Evolutionary conservation across 2,888 invertebrate species (phyloP).

Genomic region (Portevinia maculata): DNA sequence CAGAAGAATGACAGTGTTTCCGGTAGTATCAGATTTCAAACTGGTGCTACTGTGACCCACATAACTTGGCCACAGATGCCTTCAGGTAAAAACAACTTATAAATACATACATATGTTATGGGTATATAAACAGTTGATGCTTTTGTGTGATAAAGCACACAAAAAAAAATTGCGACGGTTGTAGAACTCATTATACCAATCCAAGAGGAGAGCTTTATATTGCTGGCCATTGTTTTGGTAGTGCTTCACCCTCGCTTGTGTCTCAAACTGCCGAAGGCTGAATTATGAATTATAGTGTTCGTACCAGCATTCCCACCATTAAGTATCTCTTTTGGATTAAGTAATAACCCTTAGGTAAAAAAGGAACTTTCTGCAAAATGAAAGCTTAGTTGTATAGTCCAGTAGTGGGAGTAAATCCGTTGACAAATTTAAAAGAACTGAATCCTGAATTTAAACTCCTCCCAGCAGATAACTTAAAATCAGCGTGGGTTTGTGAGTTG

Average conservation of each 20-base stretch:
- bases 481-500: too few species aligned
- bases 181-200: slow-evolving; percentile 64
- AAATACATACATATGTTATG: slow-evolving; percentile 24
- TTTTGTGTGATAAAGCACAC: slow-evolving; percentile 26
- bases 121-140: slow-evolving; percentile 45
- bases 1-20: slow-evolving; percentile 65
- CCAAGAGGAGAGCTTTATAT: slow-evolving; percentile 59
- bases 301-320: slow-evolving; percentile 64
- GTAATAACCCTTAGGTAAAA: slow-evolving; percentile 71
- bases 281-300: slow-evolving; percentile 67
- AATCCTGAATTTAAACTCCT: slow-evolving; percentile 29
- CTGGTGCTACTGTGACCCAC: slow-evolving; percentile 63
- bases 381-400: too few species aligned
- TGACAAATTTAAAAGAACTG: too few species aligned
- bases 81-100: slow-evolving; percentile 52
- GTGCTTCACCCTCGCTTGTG: slow-evolving; percentile 27
- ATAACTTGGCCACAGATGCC: slow-evolving; percentile 55
- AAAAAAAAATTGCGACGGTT: slow-evolving; percentile 44
- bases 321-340: slow-evolving; percentile 72
- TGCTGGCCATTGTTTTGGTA: slow-evolving; percentile 63
- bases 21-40: slow-evolving; percentile 64
- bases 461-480: too few species aligned
- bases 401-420: too few species aligned
- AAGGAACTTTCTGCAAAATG: slow-evolving; percentile 47
- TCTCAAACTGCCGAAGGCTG: slow-evolving; percentile 49